Evolutionary conservation across 1,140 invertebrate genomes (phyloP).

Genomic region (Nymphalis io): DNA sequence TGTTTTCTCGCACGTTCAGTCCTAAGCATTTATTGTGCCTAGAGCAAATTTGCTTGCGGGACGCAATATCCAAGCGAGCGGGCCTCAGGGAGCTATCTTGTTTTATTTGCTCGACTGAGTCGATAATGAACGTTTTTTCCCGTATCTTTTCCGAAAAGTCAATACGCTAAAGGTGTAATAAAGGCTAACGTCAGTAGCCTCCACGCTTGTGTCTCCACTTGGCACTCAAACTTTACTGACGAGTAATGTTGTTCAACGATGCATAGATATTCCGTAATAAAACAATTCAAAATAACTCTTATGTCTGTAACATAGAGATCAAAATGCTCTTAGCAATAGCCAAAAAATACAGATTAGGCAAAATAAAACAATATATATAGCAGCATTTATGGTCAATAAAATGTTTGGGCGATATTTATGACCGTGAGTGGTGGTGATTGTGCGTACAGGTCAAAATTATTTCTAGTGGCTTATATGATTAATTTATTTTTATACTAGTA

Average conservation of each 20-base stretch:
- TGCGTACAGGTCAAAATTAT: constrained; percentile 22
- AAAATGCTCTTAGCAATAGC: background rate
- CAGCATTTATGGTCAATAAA: constrained; percentile 54
- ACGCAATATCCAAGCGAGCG: constrained; percentile 71
- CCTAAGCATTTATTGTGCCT: constrained; percentile 72
- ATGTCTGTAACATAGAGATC: constrained; percentile 3
- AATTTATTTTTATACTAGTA: background rate
- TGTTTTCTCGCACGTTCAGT: constrained; percentile 61
- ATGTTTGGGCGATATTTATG: constrained; percentile 50
- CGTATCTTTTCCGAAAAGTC: constrained; percentile 56
- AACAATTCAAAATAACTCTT: constrained; percentile 15
- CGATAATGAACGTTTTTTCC: constrained; percentile 77
- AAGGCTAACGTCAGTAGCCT: constrained; percentile 50
- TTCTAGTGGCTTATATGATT: constrained; percentile 4
- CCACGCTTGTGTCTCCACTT: constrained; percentile 42
- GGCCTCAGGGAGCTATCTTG: constrained; percentile 66
- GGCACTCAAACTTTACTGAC: constrained; percentile 55
- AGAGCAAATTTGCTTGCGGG: constrained; percentile 75
- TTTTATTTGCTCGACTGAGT: constrained; percentile 69
- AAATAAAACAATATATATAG: constrained; percentile 52
- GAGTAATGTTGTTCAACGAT: constrained; percentile 48
- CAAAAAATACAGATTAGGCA: constrained; percentile 43
- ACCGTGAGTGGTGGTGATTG: constrained; percentile 36
- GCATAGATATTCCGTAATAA: constrained; percentile 33
- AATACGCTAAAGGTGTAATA: constrained; percentile 67